Evolutionary conservation across 2,888 invertebrate species (phyloP).

Genomic region (Tolmerus cingulatus): DNA sequence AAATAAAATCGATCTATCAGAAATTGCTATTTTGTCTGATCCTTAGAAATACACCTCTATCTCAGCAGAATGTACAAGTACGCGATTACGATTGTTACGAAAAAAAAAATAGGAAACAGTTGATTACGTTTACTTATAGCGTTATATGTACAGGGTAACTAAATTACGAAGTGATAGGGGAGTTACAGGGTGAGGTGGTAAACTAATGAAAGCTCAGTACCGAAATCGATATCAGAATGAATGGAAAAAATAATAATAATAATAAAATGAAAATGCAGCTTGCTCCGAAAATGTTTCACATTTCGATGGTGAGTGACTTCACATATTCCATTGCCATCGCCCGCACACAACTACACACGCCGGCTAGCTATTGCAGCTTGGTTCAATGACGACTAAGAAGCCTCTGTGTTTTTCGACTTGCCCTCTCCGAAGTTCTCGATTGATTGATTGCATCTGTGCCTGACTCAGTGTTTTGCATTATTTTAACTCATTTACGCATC

Average conservation of each 20-base stretch:
- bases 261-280: constrained; percentile 5
- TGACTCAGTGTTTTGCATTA: constrained; percentile 43
- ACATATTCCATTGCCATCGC: constrained; percentile 32
- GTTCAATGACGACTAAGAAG: constrained; percentile 25
- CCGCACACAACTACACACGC: constrained; percentile 8
- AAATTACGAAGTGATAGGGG: background rate
- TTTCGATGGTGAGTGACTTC: constrained; percentile 21
- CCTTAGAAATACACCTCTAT: constrained; percentile 18
- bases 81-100: background rate
- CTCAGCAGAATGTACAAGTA: constrained; percentile 15
- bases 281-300: constrained; percentile 31
- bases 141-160: constrained; percentile 22
- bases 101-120: constrained; percentile 19
- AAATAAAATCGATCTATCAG: constrained; percentile 7
- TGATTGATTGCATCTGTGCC: constrained; percentile 48
- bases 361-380: constrained; percentile 10
- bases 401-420: constrained; percentile 6
- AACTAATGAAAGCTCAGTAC: constrained; percentile 31
- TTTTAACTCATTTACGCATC: constrained; percentile 31
- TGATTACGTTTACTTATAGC: background rate
- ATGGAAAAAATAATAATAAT: background rate
- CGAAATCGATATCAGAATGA: constrained; percentile 6
- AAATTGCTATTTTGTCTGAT: constrained; percentile 29
- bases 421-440: background rate
- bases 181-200: background rate